Base-by-base conservation (phyloP, 2,113 vertebrate species). In the Engraulis encrasicolus region DNA sequence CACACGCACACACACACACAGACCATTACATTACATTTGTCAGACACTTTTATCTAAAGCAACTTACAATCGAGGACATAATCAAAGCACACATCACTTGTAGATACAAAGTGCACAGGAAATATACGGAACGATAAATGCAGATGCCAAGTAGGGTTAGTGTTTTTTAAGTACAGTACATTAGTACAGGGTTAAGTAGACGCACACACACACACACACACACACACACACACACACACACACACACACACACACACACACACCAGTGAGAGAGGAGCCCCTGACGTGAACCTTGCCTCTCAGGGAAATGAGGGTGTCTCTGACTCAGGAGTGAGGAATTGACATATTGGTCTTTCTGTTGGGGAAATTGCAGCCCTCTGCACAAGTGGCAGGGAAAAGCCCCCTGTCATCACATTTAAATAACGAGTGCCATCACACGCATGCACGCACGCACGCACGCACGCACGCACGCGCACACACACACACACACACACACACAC, bases 331-430 rank as follows among this genome's bases (percentile, higher is more conserved):
- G 40, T 45, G 40, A 45, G 40, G 40, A 45, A 45, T 45, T 45
- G 40, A 45, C 9, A 3, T 18, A 14, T 36, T 20, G 79, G 45
- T 50, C 27, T 20, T 40, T 82, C 27, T 45, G 19, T 84, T 78
- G 49, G 58, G 27, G 58, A 82, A 84, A 87, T 85, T 82, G 78
- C 78, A 40, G 61, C 78, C 50, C 77, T 83, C 20, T 80, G 50
- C 38, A 6, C 36, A 45, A 83, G 79, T 83, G 50, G 19, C 38
- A 20, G 19, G 50, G 84, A 79, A 82, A 85, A 38, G 61, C 27
- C 50, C 19, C 17, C 82, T 5, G 27, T 54, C 85, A 85, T 88
- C 79, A 85, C 78, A 83, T 83, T 85, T 80, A 84, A 66, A 85
- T 81, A 50, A 82, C 34, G 40, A 45, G 40, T 9, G 9, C 40